Evolutionary conservation across 2,888 invertebrate species (phyloP), one percentile per base, ranked within the genome.

Genomic region (Noctua janthe): DNA sequence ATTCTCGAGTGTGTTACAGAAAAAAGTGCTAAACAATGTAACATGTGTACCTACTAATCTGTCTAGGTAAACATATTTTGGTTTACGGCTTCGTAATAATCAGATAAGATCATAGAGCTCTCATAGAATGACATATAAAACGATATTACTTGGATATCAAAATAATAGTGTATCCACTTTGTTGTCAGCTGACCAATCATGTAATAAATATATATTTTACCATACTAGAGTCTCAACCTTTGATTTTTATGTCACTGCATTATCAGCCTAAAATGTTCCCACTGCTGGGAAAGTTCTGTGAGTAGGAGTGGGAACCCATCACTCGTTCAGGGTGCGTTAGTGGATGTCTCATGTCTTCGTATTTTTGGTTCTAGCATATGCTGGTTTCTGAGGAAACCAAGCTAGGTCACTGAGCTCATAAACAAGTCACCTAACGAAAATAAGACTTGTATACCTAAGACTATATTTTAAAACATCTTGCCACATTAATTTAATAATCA

Each of bases 21-120:
- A n/a, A 39, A 80, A 80, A 86, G 73, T 80, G 77, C 76, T 64
- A 77, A 80, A 86, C 70, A 74, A n/a, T 86, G 75, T 86, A 59
- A 75, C 43, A 80, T 56, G 62, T 81, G 35, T 43, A 15, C 62
- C 64, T 35, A 71, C 62, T 84, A 84, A 87, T 86, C 84, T 82
- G 59, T 51, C 75, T 73, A 74, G 29, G 77, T 74, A 81, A 76
- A 86, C 86, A 87, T 76, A 74, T 82, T 77, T 82, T 71, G 77
- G 66, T 84, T 82, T 79, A 87, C 35, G 69, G 49, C 74, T 15
- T 15, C 13, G 75, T 74, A 35, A 66, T 78, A 86, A 86, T 76
- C 85, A 78, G 81, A 86, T 86, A 84, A 76, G 51, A 71, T 51
- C 64, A 78, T 64, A 76, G n/a, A 70, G 54, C 56, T 59, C 29